Evolutionary conservation across 2,888 invertebrate genomes (phyloP), one percentile per base, ranked within the genome.

Genomic region (Melanostoma mellinum): DNA sequence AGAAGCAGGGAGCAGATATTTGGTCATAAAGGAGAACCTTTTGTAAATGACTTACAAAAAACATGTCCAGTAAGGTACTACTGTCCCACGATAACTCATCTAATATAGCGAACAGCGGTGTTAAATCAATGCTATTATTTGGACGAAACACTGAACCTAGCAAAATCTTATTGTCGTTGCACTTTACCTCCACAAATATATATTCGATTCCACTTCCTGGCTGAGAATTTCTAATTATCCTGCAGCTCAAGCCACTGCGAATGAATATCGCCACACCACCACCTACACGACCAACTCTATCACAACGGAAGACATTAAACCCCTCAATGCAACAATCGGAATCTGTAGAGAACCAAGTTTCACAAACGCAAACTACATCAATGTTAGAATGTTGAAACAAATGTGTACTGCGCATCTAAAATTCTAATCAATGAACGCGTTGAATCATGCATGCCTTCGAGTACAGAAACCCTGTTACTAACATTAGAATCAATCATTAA

Each of bases 211-310:
- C 48, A 48, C 48, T 48, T 20, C 53, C 35, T n/a, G n/a, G n/a
- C n/a, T n/a, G n/a, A n/a, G n/a, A n/a, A n/a, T n/a, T n/a, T n/a
- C n/a, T n/a, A 35, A 53, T 53, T 53, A 53, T 53, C 35, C 35
- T 53, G 53, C 50, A 50, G n/a, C 35, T 32, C 6, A 52, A 5
- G 9, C n/a, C 52, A 33, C 52, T 52, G 48, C 48, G 48, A 9
- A 20, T 48, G 20, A 48, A 48, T 3, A 48, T 48, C 20, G 48
- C 48, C 10, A 48, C 48, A n/a, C 53, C 30, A 8, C 53, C 35
- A 35, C 53, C 35, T 53, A n/a, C 36, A 53, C 53, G 53, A 53
- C 36, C 53, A 53, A 33, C 36, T 53, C 53, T 53, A 53, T 53
- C 53, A 53, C 10, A 53, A 6, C 53, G 53, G 36, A 53, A 48